Evolutionary conservation across 2,797 vertebrate species (phyloP).

Genomic region (Xenopus petersii): DNA sequence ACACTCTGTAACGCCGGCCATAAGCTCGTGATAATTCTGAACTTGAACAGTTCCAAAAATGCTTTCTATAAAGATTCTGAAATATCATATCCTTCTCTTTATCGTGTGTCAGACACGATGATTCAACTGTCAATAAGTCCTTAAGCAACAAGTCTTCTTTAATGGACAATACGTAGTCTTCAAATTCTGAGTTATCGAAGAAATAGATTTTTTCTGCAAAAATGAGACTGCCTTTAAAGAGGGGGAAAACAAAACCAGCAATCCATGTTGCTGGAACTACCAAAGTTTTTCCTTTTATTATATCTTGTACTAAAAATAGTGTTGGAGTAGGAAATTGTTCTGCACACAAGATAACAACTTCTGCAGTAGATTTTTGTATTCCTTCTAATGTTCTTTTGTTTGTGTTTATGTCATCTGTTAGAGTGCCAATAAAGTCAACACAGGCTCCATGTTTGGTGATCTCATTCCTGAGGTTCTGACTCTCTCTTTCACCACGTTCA

Average conservation of each 20-base stretch:
- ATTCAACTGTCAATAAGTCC: background rate
- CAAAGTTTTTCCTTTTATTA: background rate
- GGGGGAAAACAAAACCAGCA: rapidly evolving
- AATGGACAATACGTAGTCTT: background rate
- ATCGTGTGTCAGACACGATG: background rate
- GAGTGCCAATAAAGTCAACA: background rate
- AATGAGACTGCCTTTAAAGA: background rate
- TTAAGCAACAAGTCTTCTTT: slow-evolving; percentile 3
- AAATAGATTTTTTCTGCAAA: background rate
- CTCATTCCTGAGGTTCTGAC: background rate
- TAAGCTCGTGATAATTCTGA: too few species aligned
- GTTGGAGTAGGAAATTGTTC: background rate
- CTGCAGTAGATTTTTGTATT: background rate
- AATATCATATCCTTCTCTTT: background rate
- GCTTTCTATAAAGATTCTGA: background rate
- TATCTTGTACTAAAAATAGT: background rate
- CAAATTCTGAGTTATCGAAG: background rate
- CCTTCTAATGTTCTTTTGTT: background rate
- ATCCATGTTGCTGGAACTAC: background rate
- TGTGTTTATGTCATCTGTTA: background rate
- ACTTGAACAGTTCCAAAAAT: too few species aligned
- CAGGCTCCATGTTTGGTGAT: slow-evolving; percentile 10
- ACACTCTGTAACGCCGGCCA: too few species aligned
- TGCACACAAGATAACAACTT: background rate
- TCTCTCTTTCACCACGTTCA: slow-evolving; percentile 17